Base-by-base conservation (phyloP, 2,113 vertebrate species). In the Rana temporaria region DNA sequence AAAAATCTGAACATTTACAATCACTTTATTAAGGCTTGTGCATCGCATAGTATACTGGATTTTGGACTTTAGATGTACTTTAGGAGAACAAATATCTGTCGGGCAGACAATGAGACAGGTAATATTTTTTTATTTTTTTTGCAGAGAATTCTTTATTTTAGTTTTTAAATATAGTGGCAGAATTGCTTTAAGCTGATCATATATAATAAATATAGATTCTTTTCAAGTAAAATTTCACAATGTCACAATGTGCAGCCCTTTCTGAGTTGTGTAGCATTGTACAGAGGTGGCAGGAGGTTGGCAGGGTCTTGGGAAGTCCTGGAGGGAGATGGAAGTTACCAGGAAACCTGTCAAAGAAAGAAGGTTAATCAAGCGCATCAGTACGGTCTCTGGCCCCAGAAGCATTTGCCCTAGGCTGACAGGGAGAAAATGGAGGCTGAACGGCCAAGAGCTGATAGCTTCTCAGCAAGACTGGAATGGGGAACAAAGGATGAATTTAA, bases 321-420 rank as follows among this genome's bases (percentile, higher is more conserved):
- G 66, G 56, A 69, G 78, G 78, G 53, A 60, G 66, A 24, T 79
- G 2, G 12, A 53, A 52, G 77, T 79, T 60, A 68, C 6, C 19
- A 20, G n/a, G 42, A 68, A 53, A 56, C 64, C 77, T 79, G 77
- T 79, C 77, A 67, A 14, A 68, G 53, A 66, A 42, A 79, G 77
- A 32, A 68, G 77, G 77, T 68, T 80, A 80, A 70, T 80, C 66
- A 80, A 69, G 78, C 78, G 32, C 26, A 60, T 69, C 67, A 70
- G 66, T 14, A 56, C 34, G 48, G 66, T 53, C 78, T 67, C 56
- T 70, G 14, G 55, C 26, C 55, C 78, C 78, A 12, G 20, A n/a
- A 62, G 66, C 55, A 0, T 34, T 60, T 11, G 78, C 65, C 66
- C 20, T 42, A 16, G 78, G 78, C 66, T 80, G 78, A 80, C 78